These are phyloP conservation scores for Cosmia trapezina DNA, from an alignment of 2,888 invertebrate species.

Conservation along the genomic window DNA sequence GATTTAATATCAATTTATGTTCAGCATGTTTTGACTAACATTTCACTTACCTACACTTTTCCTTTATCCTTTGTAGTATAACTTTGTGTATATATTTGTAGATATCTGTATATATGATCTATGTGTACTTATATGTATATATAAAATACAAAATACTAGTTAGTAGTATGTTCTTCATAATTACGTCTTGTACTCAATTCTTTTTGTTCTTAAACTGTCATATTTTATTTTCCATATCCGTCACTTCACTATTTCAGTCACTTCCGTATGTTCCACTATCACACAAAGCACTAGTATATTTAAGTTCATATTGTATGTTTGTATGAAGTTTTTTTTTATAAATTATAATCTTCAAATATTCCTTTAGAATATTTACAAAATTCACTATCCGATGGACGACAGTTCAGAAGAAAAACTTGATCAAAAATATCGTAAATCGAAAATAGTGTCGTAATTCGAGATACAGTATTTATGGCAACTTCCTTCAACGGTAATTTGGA, in stretches of 20 bases:
- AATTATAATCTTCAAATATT: background rate
- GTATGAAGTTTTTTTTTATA: conserved; percentile 21
- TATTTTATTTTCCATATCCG: conserved; percentile 10
- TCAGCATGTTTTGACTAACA: conserved; percentile 48
- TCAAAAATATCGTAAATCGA: conserved; percentile 11
- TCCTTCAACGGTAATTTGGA: background rate
- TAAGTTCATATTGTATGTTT: conserved; percentile 28
- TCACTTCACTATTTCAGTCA: conserved; percentile 27
- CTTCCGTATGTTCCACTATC: conserved; percentile 32
- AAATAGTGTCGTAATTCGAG: conserved; percentile 3
- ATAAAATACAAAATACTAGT: background rate
- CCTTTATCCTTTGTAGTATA: conserved; percentile 15
- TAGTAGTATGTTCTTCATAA: background rate
- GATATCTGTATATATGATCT: conserved; percentile 38
- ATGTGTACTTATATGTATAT: conserved; percentile 13
- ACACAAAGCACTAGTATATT: conserved; percentile 37
- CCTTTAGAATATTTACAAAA: background rate
- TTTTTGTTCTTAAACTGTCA: background rate
- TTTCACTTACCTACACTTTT: conserved; percentile 28
- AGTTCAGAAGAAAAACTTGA: background rate
- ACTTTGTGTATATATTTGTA: conserved; percentile 45
- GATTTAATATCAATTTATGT: conserved; percentile 7
- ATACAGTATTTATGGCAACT: conserved; percentile 2
- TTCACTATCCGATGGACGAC: background rate
- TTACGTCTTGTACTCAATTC: background rate